Percentiles rank a stretch among this genome's conserved stretches.
Evolutionary conservation across 2,113 vertebrate species (phyloP).

Genomic region (Glareola pratincola): DNA sequence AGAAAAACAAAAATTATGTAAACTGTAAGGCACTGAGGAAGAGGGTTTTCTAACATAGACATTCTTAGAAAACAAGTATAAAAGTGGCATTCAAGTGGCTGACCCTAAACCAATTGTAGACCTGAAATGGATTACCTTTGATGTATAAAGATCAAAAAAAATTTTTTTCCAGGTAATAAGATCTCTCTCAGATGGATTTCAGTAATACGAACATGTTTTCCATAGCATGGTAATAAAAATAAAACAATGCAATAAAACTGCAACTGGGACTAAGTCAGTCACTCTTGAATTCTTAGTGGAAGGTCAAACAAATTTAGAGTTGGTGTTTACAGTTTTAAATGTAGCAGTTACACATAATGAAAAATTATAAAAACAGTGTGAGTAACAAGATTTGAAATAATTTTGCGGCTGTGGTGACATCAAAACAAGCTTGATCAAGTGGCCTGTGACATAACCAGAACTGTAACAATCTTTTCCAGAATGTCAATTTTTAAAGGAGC

Average conservation of each 20-base stretch:
- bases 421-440: neutral
- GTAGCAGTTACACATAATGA: neutral
- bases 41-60: neutral
- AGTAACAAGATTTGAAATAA: neutral
- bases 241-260: slow-evolving; percentile 50
- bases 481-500: neutral
- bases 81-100: neutral
- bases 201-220: slow-evolving; percentile 50
- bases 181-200: slow-evolving; percentile 69
- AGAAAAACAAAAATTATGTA: neutral
- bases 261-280: neutral
- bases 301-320: neutral
- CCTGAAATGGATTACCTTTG: slow-evolving; percentile 65
- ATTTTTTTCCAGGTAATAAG: slow-evolving; percentile 71
- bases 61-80: neutral
- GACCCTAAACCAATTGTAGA: neutral
- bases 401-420: neutral
- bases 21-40: neutral
- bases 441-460: neutral
- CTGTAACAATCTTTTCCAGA: neutral
- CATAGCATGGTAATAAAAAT: slow-evolving; percentile 59
- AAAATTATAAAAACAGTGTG: neutral
- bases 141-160: slow-evolving; percentile 73
- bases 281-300: neutral
- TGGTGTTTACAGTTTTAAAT: neutral